Percentiles rank a stretch among this genome's conserved stretches.
phyloP scores from a whole-genome alignment of 2,888 invertebrate species.

The Lapara coniferarum region DNA sequence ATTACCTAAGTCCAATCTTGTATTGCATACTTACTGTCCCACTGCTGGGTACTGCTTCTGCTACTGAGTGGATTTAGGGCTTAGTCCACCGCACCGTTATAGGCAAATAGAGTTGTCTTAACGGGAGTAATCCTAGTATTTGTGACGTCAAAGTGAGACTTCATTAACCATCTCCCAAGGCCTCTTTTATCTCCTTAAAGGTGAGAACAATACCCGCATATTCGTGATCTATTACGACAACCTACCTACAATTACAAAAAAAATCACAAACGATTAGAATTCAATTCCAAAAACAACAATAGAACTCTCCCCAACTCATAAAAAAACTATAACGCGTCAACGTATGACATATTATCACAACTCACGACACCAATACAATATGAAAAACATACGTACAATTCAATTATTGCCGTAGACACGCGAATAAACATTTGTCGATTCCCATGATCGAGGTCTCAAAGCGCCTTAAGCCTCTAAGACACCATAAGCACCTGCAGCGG shows the following conservation, averaged over 20 bases:
- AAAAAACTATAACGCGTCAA: slow-evolving; percentile 40
- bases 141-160: no score
- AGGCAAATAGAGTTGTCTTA: no score
- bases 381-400: slow-evolving; percentile 49
- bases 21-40: no score
- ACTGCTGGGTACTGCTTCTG: no score
- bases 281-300: slow-evolving; percentile 31
- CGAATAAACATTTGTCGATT: slow-evolving; percentile 69
- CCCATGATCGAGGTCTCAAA: slow-evolving; percentile 61
- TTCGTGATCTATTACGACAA: slow-evolving; percentile 29
- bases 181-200: no score
- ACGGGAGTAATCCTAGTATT: no score
- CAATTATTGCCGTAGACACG: slow-evolving; percentile 74
- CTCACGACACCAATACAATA: slow-evolving; percentile 60
- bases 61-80: no score
- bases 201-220: no score
- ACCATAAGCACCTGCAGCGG: slow-evolving; percentile 70
- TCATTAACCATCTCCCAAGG: no score
- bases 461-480: slow-evolving; percentile 52
- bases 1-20: no score
- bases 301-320: slow-evolving; percentile 18
- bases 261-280: slow-evolving; percentile 54
- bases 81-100: no score
- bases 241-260: slow-evolving; percentile 52
- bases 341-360: slow-evolving; percentile 58